Conservation (phyloP, 2,888 invertebrate genomes). For the Aporophyla nigra region DNA sequence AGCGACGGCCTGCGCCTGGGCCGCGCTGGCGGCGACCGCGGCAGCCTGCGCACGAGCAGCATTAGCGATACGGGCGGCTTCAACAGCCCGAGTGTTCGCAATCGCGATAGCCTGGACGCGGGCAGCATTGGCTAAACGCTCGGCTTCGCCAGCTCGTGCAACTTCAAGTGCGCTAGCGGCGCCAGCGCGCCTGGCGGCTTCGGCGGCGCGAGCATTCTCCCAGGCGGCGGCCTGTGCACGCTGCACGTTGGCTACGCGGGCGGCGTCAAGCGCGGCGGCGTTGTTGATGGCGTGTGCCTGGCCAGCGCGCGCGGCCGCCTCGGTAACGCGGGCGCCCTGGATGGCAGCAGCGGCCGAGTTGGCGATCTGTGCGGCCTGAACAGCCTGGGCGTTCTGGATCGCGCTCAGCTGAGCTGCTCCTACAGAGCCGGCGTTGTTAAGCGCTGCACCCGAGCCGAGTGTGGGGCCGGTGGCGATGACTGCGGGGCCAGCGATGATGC, state of each 20-base stretch:
- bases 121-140: slow-evolving; percentile 84
- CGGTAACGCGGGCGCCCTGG: slow-evolving; percentile 85
- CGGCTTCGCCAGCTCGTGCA: slow-evolving; percentile 64
- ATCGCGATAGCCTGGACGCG: slow-evolving; percentile 86
- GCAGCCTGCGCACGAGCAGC: slow-evolving; percentile 71
- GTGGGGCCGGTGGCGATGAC: slow-evolving; percentile 64
- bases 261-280: slow-evolving; percentile 85
- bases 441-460: slow-evolving; percentile 78
- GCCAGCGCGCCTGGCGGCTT: slow-evolving; percentile 82
- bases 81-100: slow-evolving; percentile 85
- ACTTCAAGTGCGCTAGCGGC: slow-evolving; percentile 71
- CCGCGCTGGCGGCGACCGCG: slow-evolving; percentile 63
- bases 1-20: slow-evolving; percentile 72
- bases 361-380: slow-evolving; percentile 84
- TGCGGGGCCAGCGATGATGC: slow-evolving; percentile 66
- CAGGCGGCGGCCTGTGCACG: slow-evolving; percentile 87
- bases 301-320: slow-evolving; percentile 85
- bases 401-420: slow-evolving; percentile 87
- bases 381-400: slow-evolving; percentile 88
- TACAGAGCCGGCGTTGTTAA: slow-evolving; percentile 85
- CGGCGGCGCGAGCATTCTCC: slow-evolving; percentile 85
- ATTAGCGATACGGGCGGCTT: slow-evolving; percentile 85
- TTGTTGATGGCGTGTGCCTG: slow-evolving; percentile 86
- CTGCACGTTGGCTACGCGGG: slow-evolving; percentile 85
- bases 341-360: slow-evolving; percentile 87